Percentiles rank a stretch among this genome's conserved stretches.
Evolutionary conservation across 2,797 vertebrate genomes (phyloP).

Genomic region (Pygocentrus nattereri): DNA sequence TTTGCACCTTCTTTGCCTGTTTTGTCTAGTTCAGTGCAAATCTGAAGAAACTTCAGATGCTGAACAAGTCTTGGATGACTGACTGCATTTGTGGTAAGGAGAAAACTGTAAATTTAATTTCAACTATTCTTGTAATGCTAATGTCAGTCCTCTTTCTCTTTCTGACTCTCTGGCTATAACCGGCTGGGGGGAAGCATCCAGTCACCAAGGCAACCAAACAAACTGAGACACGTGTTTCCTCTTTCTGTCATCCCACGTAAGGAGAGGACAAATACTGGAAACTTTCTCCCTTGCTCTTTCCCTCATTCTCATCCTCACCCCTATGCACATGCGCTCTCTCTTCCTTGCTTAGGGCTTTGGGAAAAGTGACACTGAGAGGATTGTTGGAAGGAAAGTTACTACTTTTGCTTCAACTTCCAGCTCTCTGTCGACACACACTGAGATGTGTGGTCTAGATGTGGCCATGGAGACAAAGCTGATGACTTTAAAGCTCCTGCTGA

Average conservation of each 20-base stretch:
- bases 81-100: neutral
- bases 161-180: neutral
- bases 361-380: conserved; percentile 62
- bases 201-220: conserved; percentile 79
- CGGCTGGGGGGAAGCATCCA: conserved; percentile 49
- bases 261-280: conserved; percentile 70
- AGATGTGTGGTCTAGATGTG: neutral
- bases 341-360: conserved; percentile 71
- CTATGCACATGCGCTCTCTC: conserved; percentile 15
- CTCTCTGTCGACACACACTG: conserved; percentile 1
- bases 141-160: neutral
- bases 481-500: conserved; percentile 23
- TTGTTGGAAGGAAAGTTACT: conserved; percentile 62
- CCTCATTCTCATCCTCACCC: conserved; percentile 41
- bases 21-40: neutral
- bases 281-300: conserved; percentile 69
- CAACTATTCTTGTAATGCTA: neutral
- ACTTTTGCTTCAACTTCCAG: conserved; percentile 39
- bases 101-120: neutral
- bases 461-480: neutral
- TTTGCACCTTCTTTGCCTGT: neutral
- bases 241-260: conserved; percentile 63
- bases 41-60: neutral
- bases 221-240: conserved; percentile 78
- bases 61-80: neutral